These are phyloP conservation scores for Hyposmocoma kahamanoa DNA, from an alignment of 1,140 invertebrate species.

Conservation along the genomic window DNA sequence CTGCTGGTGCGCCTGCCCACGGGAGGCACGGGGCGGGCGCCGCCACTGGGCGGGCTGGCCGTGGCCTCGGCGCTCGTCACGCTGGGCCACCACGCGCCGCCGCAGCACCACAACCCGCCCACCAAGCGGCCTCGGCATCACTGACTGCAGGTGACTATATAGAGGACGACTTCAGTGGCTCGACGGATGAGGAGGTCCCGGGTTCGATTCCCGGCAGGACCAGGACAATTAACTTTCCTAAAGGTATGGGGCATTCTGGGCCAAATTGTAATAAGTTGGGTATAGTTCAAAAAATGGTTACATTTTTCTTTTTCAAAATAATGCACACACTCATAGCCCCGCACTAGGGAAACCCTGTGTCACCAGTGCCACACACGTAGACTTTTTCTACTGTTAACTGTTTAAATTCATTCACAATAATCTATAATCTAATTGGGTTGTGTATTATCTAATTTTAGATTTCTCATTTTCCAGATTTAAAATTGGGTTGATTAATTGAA, in stretches of 20 bases:
- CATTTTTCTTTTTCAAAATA: too few relatives aligned
- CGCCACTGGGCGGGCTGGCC: conserved; percentile 88
- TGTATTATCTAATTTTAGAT: too few relatives aligned
- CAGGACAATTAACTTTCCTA: not conserved
- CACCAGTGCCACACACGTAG: not conserved
- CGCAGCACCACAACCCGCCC: not conserved
- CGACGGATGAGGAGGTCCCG: not conserved
- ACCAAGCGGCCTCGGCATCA: not conserved
- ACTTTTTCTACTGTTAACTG: too few relatives aligned
- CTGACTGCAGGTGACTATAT: not conserved
- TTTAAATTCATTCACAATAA: too few relatives aligned
- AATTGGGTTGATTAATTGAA: too few relatives aligned
- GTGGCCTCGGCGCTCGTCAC: conserved; percentile 91
- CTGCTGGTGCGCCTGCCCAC: conserved; percentile 84
- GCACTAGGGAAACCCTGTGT: too few relatives aligned
- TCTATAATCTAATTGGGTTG: too few relatives aligned
- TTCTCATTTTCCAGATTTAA: too few relatives aligned
- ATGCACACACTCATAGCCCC: too few relatives aligned
- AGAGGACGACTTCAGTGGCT: not conserved
- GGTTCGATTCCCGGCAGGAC: too few relatives aligned
- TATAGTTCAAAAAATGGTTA: not conserved
- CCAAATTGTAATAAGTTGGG: not conserved
- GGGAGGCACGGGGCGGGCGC: conserved; percentile 80
- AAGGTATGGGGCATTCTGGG: not conserved
- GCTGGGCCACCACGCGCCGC: conserved; percentile 71